Evolutionary conservation across 2,113 vertebrate genomes (phyloP).

Genomic region (Pagrus major): DNA sequence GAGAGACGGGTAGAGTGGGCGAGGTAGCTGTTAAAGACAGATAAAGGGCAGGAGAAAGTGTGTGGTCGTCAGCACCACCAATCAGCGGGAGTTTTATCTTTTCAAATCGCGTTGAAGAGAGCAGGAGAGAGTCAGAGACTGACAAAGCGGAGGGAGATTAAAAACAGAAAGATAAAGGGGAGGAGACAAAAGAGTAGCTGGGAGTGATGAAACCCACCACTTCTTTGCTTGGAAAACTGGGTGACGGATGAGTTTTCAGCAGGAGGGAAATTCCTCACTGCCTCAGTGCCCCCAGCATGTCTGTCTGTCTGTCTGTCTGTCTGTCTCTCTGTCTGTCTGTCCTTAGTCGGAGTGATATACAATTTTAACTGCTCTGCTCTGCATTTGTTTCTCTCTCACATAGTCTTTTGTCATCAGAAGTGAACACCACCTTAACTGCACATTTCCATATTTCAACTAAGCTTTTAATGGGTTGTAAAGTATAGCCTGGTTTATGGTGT

Average conservation of each 20-base stretch:
- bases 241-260: slow-evolving; percentile 69
- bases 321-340: slow-evolving; percentile 25
- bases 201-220: slow-evolving; percentile 64
- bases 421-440: neutral
- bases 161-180: slow-evolving; percentile 47
- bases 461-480: slow-evolving; percentile 1
- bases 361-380: too few relatives aligned
- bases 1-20: slow-evolving; percentile 4
- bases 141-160: slow-evolving; percentile 56
- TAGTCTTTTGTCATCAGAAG: neutral
- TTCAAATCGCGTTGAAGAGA: slow-evolving; percentile 45
- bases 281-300: slow-evolving; percentile 38
- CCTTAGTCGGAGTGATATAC: slow-evolving; percentile 12
- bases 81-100: slow-evolving; percentile 61
- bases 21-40: slow-evolving; percentile 44
- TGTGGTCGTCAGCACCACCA: slow-evolving; percentile 53
- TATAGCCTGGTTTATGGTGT: slow-evolving; percentile 2
- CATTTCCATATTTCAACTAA: slow-evolving; percentile 22
- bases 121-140: slow-evolving; percentile 43
- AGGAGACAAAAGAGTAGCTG: slow-evolving; percentile 36
- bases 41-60: slow-evolving; percentile 48
- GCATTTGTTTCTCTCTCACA: neutral
- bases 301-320: slow-evolving; percentile 31
- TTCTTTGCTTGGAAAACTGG: slow-evolving; percentile 56
- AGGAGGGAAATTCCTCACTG: slow-evolving; percentile 69